A percentile compares a stretch with the other conserved stretches of the same genome.
Evolutionary conservation across 1,140 invertebrate genomes (phyloP).

Genomic region (Drosophila funebris): DNA sequence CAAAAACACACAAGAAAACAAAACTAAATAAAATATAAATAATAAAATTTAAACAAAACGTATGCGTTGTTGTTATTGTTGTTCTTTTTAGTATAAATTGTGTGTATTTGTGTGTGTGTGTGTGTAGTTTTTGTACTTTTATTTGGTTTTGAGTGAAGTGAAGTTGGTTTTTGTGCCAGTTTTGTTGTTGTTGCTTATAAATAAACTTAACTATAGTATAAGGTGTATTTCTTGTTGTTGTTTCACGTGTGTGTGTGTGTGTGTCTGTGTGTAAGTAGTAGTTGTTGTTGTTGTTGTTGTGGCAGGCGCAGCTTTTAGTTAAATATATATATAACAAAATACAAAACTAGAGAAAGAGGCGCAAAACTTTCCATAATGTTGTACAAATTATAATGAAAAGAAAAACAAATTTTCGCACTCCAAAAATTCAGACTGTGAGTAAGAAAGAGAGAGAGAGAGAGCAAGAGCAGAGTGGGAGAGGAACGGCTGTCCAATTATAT

Average conservation of each 20-base stretch:
- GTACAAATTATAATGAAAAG: constrained; percentile 15
- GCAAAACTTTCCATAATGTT: constrained; percentile 30
- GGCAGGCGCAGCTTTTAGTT: constrained; percentile 60
- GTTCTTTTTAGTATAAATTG: constrained; percentile 32
- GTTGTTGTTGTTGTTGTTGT: constrained; percentile 57
- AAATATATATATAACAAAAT: constrained; percentile 43
- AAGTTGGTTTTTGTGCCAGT: constrained; percentile 22
- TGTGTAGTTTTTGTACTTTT: constrained; percentile 36
- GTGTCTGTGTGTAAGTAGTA: constrained; percentile 28
- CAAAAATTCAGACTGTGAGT: constrained; percentile 13
- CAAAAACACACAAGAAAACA: constrained; percentile 3
- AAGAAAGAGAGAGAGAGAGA: constrained; percentile 8
- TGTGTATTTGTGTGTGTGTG: constrained; percentile 7
- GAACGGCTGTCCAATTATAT: constrained; percentile 16
- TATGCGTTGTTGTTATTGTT: constrained; percentile 13
- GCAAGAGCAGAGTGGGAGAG: constrained; percentile 1
- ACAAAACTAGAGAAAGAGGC: constrained; percentile 37
- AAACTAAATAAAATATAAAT: constrained; percentile 18
- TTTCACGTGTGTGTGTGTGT: constrained; percentile 19
- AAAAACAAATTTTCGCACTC: constrained; percentile 6
- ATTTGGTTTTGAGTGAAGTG: not conserved
- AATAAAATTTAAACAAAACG: constrained; percentile 4
- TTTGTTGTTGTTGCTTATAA: constrained; percentile 27
- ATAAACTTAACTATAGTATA: constrained; percentile 15
- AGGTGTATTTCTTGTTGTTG: constrained; percentile 24